Percentiles rank a stretch among this genome's conserved stretches.
phyloP scores from a whole-genome alignment of 2,113 vertebrate genomes.

The Dascyllus trimaculatus region DNA sequence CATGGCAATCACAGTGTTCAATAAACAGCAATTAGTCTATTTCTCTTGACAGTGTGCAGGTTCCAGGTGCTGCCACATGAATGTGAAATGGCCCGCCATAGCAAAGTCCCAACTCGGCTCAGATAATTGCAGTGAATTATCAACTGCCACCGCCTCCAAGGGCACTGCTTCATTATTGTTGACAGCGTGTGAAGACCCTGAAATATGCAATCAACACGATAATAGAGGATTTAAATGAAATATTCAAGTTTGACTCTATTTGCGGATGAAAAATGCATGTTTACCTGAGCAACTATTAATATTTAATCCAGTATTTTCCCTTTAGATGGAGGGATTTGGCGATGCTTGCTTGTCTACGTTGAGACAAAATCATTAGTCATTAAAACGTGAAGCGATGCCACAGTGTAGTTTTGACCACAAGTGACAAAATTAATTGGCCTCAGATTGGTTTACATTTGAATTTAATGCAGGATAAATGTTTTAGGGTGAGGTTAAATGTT shows the following conservation, averaged over 20 bases:
- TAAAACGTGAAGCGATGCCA: neutral
- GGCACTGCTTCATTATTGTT: slow-evolving; percentile 29
- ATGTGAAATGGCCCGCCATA: slow-evolving; percentile 43
- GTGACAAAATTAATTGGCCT: slow-evolving; percentile 1
- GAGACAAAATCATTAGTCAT: neutral
- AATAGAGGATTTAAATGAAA: slow-evolving; percentile 35
- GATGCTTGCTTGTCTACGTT: neutral
- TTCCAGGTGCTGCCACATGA: slow-evolving; percentile 58
- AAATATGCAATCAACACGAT: slow-evolving; percentile 40
- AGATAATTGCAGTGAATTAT: slow-evolving; percentile 41
- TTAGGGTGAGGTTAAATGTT: neutral
- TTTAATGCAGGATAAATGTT: neutral
- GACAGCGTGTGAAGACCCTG: slow-evolving; percentile 26
- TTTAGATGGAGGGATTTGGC: slow-evolving; percentile 6
- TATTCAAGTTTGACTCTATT: slow-evolving; percentile 41
- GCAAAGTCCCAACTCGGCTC: slow-evolving; percentile 5
- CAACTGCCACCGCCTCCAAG: slow-evolving; percentile 3
- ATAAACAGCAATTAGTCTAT: slow-evolving; percentile 67
- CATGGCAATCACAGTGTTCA: slow-evolving; percentile 56
- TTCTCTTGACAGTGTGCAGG: slow-evolving; percentile 55
- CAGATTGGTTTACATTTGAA: neutral
- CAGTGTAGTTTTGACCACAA: slow-evolving; percentile 8
- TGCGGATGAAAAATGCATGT: slow-evolving; percentile 24
- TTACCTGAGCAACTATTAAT: slow-evolving; percentile 6
- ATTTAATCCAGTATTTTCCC: neutral